These are phyloP conservation scores for Epizoanthus stellaris DNA, from an alignment of 92 coral and sea anemone species.

Conservation along the genomic window DNA sequence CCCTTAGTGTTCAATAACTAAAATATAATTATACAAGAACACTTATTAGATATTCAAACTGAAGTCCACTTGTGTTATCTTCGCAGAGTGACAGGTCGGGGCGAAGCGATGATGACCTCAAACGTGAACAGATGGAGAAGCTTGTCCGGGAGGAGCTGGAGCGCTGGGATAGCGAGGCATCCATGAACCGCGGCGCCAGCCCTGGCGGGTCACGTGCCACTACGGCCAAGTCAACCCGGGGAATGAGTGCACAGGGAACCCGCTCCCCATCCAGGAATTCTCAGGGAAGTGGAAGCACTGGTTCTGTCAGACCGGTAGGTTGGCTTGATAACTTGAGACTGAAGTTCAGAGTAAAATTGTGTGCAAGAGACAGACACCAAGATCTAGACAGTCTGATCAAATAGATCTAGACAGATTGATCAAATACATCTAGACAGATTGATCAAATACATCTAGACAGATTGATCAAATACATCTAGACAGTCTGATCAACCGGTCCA, in stretches of 20 bases:
- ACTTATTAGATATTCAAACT: neutral
- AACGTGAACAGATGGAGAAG: conserved; percentile 98
- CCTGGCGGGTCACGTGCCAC: conserved; percentile 93
- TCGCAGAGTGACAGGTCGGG: conserved; percentile 82
- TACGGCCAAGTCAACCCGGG: conserved; percentile 90
- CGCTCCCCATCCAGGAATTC: conserved; percentile 82
- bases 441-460: neutral
- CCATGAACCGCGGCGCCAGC: conserved; percentile 85
- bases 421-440: neutral
- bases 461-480: neutral
- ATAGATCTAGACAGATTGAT: neutral
- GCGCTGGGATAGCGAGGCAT: conserved; percentile 97
- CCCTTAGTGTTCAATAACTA: too few relatives aligned
- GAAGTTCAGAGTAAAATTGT: neutral
- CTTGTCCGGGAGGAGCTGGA: conserved; percentile 98
- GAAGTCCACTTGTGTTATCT: neutral
- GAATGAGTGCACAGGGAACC: conserved; percentile 66
- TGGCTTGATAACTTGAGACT: neutral
- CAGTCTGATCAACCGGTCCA: neutral
- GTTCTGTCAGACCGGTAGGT: conserved; percentile 59
- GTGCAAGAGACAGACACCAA: neutral
- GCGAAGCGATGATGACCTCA: conserved; percentile 89
- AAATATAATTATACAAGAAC: neutral
- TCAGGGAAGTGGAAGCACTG: conserved; percentile 64
- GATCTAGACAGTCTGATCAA: neutral